Conservation (phyloP, 2,797 vertebrate species). For the Cyclopterus lumpus region DNA sequence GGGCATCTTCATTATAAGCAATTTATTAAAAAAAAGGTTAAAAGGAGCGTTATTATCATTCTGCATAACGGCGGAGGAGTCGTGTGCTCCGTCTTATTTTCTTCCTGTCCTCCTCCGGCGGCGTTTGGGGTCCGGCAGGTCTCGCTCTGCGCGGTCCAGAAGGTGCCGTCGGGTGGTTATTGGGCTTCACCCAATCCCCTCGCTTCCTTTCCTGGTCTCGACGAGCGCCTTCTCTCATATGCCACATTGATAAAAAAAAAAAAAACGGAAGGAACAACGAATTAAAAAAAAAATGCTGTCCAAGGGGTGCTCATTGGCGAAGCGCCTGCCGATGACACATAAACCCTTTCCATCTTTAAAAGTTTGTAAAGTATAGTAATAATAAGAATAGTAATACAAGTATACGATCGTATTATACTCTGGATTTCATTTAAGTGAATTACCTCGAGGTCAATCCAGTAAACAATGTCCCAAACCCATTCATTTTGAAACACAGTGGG, state of each 20-base stretch:
- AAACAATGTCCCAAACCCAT: not conserved
- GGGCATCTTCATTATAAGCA: not conserved
- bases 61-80: not conserved
- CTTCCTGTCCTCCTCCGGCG: not conserved
- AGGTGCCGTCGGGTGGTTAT: too few species aligned
- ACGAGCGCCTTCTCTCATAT: too few species aligned
- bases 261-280: too few species aligned
- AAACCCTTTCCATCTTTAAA: too few species aligned
- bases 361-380: not conserved
- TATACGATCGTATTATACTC: too few species aligned
- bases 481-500: not conserved
- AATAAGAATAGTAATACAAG: not conserved
- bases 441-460: constrained; percentile 11
- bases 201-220: too few species aligned
- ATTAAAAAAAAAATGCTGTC: too few species aligned
- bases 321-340: too few species aligned
- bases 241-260: too few species aligned
- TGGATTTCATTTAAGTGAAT: not conserved
- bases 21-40: not conserved
- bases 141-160: too few species aligned
- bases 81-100: not conserved
- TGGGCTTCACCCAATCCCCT: too few species aligned
- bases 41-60: not conserved
- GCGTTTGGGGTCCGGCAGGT: not conserved
- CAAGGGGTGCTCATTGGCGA: too few species aligned